Evolutionary conservation across 2,888 invertebrate genomes (phyloP), one percentile per base, ranked within the genome.

Genomic region (Coenonympha glycerion): DNA sequence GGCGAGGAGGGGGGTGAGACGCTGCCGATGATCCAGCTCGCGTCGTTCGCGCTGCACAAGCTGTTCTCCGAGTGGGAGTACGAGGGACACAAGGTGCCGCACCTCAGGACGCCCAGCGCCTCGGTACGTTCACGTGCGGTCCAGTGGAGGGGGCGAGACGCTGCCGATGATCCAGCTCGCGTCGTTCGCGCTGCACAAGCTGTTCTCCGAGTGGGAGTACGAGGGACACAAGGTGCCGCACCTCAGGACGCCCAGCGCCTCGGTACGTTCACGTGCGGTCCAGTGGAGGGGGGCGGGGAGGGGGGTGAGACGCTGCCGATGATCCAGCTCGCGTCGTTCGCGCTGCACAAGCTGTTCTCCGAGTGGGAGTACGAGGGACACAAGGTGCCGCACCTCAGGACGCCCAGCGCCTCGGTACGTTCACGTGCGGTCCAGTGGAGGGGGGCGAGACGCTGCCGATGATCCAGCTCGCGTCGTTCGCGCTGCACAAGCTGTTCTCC

Each of bases 141-240:
- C n/a, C n/a, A 26, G 3, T 4, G 42, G 50, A 52, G 53, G 55
- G 36, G 39, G 50, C n/a, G n/a, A 82, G 49, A 66, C 78, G 34
- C 88, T 95, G 57, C 95, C 95, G 1, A 95, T 95, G 94, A 90
- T 93, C 59, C 94, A 94, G 74, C 88, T 95, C 64, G 94, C 95
- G 3, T 93, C 94, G 19, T 95, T 92, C 83, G 95, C 95, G 54
- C 88, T 95, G 53, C 93, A 92, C 78, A 95, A 95, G 80, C 86
- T 95, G 52, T 94, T 95, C 76, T 79, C 90, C 2, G 93, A 93
- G 70, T 95, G 95, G 95, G 93, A 94, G 76, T 90, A 89, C 64
- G 92, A 92, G 63, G 93, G 93, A 0, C 91, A 89, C 70, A 88
- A 71, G 64, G 82, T 86, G 70, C 83, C 71, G 74, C 88, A 74